phyloP scores from a whole-genome alignment of 1,140 invertebrate species.

The Zeugodacus cucurbitae region DNA sequence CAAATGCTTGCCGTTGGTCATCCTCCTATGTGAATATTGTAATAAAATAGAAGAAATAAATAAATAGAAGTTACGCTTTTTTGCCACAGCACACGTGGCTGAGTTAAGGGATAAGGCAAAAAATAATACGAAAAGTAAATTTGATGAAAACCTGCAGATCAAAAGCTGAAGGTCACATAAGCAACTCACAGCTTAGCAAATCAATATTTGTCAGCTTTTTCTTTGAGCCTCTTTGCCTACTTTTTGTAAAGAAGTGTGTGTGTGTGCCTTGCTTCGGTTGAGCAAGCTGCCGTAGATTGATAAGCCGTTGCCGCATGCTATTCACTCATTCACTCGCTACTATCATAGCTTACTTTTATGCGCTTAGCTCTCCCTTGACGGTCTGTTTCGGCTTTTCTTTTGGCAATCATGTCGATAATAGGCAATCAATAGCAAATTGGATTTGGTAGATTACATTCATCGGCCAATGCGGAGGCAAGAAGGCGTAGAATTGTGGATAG shows the following conservation, averaged over 20 bases:
- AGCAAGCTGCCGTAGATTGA: not conserved
- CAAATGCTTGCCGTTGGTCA: not conserved
- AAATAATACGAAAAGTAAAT: not conserved
- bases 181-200: not conserved
- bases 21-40: not conserved
- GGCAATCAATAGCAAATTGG: conserved; percentile 4
- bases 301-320: not conserved
- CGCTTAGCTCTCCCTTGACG: not conserved
- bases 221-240: not conserved
- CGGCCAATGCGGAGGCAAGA: not conserved
- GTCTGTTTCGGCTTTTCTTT: not conserved
- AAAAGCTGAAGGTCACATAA: not conserved
- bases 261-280: not conserved
- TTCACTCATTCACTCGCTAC: not conserved
- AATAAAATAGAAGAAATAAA: not conserved
- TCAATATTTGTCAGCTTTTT: not conserved
- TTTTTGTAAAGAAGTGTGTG: not conserved
- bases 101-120: not conserved
- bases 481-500: not conserved
- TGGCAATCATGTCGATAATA: not conserved
- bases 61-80: not conserved
- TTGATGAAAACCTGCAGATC: not conserved
- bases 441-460: not conserved
- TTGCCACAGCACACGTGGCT: not conserved
- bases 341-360: not conserved